These are phyloP conservation scores for Paracyclopina nana DNA, from an alignment of 1,140 invertebrate species.

Conservation along the genomic window DNA sequence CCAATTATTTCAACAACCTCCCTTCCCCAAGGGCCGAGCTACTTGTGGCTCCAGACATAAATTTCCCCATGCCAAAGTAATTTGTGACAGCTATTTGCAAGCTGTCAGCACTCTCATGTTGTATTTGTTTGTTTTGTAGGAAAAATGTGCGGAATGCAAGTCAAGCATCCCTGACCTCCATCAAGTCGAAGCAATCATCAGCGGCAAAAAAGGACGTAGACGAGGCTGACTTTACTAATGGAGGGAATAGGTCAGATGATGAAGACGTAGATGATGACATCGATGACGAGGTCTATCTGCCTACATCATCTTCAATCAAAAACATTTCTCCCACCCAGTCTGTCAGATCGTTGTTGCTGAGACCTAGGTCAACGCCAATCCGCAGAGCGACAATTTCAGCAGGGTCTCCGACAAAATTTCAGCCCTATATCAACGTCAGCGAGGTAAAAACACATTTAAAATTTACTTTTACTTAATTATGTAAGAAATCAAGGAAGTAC, in stretches of 20 bases:
- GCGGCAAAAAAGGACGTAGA: neutral
- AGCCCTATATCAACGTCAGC: constrained; percentile 9
- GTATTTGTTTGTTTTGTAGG: neutral
- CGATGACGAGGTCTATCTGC: constrained; percentile 1
- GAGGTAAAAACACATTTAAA: constrained; percentile 1
- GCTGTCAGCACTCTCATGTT: neutral
- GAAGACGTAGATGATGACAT: too few relatives aligned
- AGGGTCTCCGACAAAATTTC: neutral
- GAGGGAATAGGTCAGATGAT: neutral
- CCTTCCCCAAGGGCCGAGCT: constrained; percentile 8
- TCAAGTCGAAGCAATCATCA: neutral
- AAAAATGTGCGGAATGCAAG: neutral
- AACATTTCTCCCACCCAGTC: constrained; percentile 2
- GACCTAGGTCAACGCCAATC: constrained; percentile 9
- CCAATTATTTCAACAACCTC: constrained; percentile 8
- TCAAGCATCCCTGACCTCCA: neutral
- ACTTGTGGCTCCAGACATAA: constrained; percentile 4
- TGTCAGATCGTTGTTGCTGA: constrained; percentile 10
- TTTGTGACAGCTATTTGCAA: neutral
- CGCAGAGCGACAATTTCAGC: constrained; percentile 11
- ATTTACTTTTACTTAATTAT: neutral
- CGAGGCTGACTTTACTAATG: neutral
- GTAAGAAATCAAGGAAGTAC: neutral
- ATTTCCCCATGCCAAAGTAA: neutral
- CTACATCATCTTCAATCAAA: neutral